phyloP scores from a whole-genome alignment of 35 echinoderm and acorn worm species.

The Ophioderma brevispina region DNA sequence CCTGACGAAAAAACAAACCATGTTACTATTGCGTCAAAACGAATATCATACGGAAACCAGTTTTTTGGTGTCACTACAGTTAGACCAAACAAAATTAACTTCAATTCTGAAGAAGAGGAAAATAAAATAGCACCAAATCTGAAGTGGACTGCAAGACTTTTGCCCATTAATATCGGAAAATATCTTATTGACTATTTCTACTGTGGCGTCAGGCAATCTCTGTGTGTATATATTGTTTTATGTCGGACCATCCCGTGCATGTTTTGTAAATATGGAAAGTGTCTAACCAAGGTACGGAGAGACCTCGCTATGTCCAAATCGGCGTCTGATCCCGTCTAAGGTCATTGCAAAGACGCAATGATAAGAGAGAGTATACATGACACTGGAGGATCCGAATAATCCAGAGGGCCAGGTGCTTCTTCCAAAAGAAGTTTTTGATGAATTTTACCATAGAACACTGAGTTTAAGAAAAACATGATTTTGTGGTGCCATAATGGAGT shows the following conservation, averaged over 20 bases:
- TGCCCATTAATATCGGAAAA: neutral
- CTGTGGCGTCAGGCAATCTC: neutral
- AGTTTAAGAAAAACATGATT: neutral
- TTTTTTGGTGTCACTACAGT: too few relatives aligned
- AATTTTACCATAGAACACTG: neutral
- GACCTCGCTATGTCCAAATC: neutral
- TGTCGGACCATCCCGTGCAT: neutral
- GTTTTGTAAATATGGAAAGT: neutral
- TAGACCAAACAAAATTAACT: too few relatives aligned
- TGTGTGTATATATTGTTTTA: neutral
- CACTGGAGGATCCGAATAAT: neutral
- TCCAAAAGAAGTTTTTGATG: neutral
- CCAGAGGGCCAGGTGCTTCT: neutral
- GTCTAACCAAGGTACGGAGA: neutral
- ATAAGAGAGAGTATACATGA: neutral
- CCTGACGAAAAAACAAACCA: too few relatives aligned
- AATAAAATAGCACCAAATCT: too few relatives aligned
- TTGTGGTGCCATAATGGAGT: too few relatives aligned
- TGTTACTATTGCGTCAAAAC: too few relatives aligned
- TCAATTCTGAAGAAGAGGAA: too few relatives aligned
- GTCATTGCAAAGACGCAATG: neutral
- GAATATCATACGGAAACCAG: too few relatives aligned
- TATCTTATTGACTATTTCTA: neutral
- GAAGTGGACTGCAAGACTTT: neutral
- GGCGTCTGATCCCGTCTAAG: neutral